Evolutionary conservation across 2,113 vertebrate species (phyloP).

Genomic region (Ahaetulla prasina): DNA sequence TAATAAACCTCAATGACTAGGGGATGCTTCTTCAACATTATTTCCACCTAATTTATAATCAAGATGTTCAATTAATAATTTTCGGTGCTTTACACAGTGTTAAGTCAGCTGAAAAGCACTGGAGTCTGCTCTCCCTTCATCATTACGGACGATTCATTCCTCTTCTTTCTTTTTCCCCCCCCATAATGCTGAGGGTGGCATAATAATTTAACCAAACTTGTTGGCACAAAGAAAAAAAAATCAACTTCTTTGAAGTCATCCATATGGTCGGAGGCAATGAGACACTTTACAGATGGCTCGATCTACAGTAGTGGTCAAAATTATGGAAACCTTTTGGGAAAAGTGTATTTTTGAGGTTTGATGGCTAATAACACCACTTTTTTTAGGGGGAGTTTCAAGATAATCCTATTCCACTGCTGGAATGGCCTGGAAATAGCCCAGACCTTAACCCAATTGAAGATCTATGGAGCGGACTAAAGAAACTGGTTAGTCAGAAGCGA

Average conservation of each 20-base stretch:
- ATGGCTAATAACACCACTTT: too few relatives aligned
- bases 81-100: slow-evolving; percentile 72
- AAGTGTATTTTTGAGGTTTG: too few relatives aligned
- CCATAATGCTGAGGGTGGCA: slow-evolving; percentile 72
- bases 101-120: slow-evolving; percentile 79
- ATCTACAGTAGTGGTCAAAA: too few relatives aligned
- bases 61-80: slow-evolving; percentile 81
- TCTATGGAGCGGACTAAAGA: too few relatives aligned
- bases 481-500: too few relatives aligned
- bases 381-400: too few relatives aligned
- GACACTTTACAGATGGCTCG: slow-evolving; percentile 19
- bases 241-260: neutral
- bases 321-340: too few relatives aligned
- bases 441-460: too few relatives aligned
- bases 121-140: slow-evolving; percentile 70
- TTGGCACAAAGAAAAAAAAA: slow-evolving; percentile 10
- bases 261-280: neutral
- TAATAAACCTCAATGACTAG: slow-evolving; percentile 73
- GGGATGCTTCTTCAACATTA: slow-evolving; percentile 78
- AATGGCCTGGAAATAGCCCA: too few relatives aligned
- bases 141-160: slow-evolving; percentile 33
- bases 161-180: neutral
- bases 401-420: too few relatives aligned
- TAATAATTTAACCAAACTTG: slow-evolving; percentile 68
- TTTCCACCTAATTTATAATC: slow-evolving; percentile 82